Base-by-base conservation (phyloP, 2,797 vertebrate genomes). In the Lates japonicus region DNA sequence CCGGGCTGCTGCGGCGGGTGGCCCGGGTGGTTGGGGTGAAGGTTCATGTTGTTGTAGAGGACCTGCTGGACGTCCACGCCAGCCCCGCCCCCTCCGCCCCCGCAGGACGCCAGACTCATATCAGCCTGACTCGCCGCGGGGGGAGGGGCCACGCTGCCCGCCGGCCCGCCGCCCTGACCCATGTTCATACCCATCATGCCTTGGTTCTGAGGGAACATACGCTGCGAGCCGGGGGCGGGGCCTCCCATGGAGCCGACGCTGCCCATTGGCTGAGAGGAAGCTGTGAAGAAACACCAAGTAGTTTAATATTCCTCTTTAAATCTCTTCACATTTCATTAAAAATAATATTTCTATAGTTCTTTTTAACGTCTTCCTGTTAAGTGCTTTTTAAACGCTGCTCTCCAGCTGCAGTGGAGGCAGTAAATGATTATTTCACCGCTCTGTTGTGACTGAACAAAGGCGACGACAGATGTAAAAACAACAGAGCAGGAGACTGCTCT, bases 141-240 rank as follows among this genome's bases (percentile, higher is more conserved):
- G 65, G 95, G 93, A 5, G 96, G 88, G 4, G 90, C 89, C 1
- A 86, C 94, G 0, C 89, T 84, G 0, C 89, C 75, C 0, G 94
- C 58, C 1, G 96, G 90, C 20, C 96, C 97, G 0, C 95, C 86
- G 0, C 85, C 83, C 62, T 97, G 97, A 2, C 95, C 95, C 70
- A 96, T 90, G 64, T 89, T 96, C 92, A 99, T 95, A 48, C 95
- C 95, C 93, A 99, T 96, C 95, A 99, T 96, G 82, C 90, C 93
- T 86, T 96, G 97, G n/a, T 94, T 92, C 92, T 96, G 97, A 75
- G 97, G 79, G 90, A 98, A 99, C 94, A 97, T 97, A 11, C 97
- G 96, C 42, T 97, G 97, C 37, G 96, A 93, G 1, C 91, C 93
- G 0, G 97, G 94, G 85, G 87, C 93, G n/a, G 97, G 93, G 10